Percentiles rank a stretch among this genome's conserved stretches.
Conservation (phyloP, 2,113 vertebrate genomes). For the Leptobrachium ailaonicum region DNA sequence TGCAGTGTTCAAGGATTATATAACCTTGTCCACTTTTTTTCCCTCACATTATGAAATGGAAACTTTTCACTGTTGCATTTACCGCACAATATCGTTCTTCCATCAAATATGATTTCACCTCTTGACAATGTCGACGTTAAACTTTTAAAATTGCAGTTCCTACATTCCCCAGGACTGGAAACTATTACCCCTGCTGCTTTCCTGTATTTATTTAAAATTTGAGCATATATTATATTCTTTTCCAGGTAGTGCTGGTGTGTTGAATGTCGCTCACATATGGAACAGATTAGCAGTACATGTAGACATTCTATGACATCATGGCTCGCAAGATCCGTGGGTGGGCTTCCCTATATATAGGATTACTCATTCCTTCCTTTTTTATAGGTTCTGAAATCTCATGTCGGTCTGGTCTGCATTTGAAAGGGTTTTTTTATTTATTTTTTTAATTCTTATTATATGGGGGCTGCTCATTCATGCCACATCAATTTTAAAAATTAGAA, state of each 20-base stretch:
- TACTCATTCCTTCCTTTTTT: background rate
- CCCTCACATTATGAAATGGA: background rate
- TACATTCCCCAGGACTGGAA: conserved; percentile 38
- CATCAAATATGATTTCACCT: conserved; percentile 43
- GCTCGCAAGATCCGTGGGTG: conserved; percentile 24
- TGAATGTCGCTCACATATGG: conserved; percentile 8
- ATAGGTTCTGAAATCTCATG: background rate
- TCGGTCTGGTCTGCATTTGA: no score
- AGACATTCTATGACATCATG: conserved; percentile 30
- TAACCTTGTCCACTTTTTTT: background rate
- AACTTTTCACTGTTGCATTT: background rate
- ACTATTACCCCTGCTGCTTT: background rate
- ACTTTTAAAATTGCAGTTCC: conserved; percentile 16
- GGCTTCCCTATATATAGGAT: background rate
- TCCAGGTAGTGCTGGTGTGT: conserved; percentile 17
- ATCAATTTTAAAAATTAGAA: no score
- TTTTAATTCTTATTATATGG: no score
- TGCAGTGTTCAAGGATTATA: no score
- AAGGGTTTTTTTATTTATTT: no score
- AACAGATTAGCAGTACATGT: conserved; percentile 13
- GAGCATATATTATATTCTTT: background rate
- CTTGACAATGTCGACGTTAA: conserved; percentile 26
- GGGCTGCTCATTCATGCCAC: no score
- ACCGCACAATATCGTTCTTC: background rate
- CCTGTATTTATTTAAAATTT: conserved; percentile 21